phyloP scores from a whole-genome alignment of 2,888 invertebrate species.

The Napeogenes sylphis region DNA sequence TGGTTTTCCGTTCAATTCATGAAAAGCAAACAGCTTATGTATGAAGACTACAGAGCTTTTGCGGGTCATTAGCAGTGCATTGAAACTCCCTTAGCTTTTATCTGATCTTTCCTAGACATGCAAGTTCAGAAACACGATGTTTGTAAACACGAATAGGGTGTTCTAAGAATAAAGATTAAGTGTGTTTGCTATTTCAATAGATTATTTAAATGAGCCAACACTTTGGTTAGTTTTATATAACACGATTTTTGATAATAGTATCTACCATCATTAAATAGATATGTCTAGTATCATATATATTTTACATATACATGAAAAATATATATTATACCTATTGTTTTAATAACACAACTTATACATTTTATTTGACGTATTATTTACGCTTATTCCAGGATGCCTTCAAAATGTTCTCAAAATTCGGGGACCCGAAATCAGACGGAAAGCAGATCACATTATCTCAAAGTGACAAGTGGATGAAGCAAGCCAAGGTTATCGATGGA shows the following conservation, averaged over 20 bases:
- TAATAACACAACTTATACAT: no score
- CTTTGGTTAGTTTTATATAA: no score
- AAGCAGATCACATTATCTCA: constrained; percentile 91
- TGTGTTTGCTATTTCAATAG: not conserved
- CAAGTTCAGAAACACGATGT: constrained; percentile 12
- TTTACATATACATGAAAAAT: no score
- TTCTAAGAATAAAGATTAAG: not conserved
- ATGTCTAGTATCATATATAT: no score
- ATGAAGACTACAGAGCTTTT: constrained; percentile 1
- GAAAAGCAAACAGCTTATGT: not conserved
- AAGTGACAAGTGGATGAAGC: constrained; percentile 96
- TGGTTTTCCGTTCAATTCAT: not conserved
- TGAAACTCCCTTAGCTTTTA: constrained; percentile 21
- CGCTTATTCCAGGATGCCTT: constrained; percentile 81
- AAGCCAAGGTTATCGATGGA: constrained; percentile 87
- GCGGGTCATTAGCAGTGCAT: constrained; percentile 8
- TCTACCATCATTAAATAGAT: no score
- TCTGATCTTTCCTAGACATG: constrained; percentile 26
- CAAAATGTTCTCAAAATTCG: constrained; percentile 90
- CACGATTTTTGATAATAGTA: no score
- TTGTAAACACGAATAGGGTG: constrained; percentile 29
- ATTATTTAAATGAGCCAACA: no score
- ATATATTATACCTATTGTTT: no score
- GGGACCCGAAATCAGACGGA: constrained; percentile 90
- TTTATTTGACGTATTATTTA: constrained; percentile 6